These are phyloP conservation scores for Tribolium madens DNA, from an alignment of 1,140 invertebrate genomes.

Conservation along the genomic window DNA sequence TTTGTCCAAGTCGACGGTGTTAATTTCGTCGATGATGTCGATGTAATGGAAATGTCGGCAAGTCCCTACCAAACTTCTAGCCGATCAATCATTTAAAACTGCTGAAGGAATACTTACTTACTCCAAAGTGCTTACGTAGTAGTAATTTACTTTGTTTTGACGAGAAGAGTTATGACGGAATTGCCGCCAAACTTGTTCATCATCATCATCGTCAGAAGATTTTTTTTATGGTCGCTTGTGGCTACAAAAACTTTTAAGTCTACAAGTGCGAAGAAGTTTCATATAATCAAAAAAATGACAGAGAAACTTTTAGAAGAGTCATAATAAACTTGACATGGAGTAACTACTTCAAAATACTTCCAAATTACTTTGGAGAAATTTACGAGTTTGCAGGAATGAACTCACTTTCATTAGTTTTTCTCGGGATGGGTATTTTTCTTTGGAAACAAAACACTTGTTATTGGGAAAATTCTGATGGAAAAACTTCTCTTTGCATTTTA, in stretches of 20 bases:
- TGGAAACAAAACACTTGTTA: not conserved
- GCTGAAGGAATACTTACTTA: constrained; percentile 28
- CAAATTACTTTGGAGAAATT: not conserved
- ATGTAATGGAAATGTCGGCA: constrained; percentile 19
- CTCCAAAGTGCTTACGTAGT: constrained; percentile 18
- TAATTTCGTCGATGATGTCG: constrained; percentile 15
- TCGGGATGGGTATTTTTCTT: not conserved
- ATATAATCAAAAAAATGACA: not conserved
- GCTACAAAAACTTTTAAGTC: not conserved
- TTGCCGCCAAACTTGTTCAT: constrained; percentile 3
- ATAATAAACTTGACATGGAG: not conserved
- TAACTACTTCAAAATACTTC: not conserved
- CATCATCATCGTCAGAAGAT: not conserved
- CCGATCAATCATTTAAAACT: constrained; percentile 37
- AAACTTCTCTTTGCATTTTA: not conserved
- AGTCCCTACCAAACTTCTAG: constrained; percentile 1
- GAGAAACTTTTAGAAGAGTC: not conserved
- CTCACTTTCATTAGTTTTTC: not conserved
- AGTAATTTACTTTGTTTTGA: constrained; percentile 26
- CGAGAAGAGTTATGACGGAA: constrained; percentile 21
- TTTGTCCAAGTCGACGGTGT: constrained; percentile 10
- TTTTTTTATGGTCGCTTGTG: not conserved
- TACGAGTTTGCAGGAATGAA: not conserved
- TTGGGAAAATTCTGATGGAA: not conserved
- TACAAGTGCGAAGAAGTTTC: no score